Evolutionary conservation across 1,140 invertebrate species (phyloP), one percentile per base, ranked within the genome.

Genomic region (Frieseomelitta varia): DNA sequence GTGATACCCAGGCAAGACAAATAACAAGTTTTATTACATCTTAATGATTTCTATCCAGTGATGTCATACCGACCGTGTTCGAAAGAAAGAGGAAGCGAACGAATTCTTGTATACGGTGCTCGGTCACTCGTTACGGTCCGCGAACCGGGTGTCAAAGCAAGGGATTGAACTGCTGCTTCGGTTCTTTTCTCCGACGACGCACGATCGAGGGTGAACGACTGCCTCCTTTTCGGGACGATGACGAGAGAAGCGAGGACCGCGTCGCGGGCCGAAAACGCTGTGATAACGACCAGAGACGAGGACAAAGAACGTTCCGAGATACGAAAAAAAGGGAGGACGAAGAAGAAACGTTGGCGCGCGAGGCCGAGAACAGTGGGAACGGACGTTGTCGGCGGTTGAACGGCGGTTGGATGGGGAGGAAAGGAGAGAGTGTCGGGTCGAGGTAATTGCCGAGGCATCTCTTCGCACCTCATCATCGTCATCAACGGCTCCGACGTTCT

Each of bases 391-490:
- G 65, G 27, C 10, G 19, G 78, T 63, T 80, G 78, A 73, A 55
- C 90, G 86, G 89, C 19, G 72, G 85, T 30, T 34, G 47, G 21
- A 17, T 69, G 72, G 73, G 86, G 85, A 81, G 86, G 79, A 53
- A 61, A 74, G 78, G 69, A 78, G 67, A 86, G 84, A 83, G 82
- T 88, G 86, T 81, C 89, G 91, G 85, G 88, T 81, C 81, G 91
- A 91, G 93, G 91, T 94, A 94, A 94, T 95, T 94, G 93, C 93
- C 93, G 86, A 85, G 92, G 90, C 93, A 91, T 95, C 93, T 94
- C 94, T 95, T 95, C 93, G 93, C 94, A 95, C 94, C 94, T 95
- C 94, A 95, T 95, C 94, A 95, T 95, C 94, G 93, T 94, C 94
- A 94, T 94, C 93, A 94, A 93, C 93, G 91, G 91, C 90, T 85